phyloP scores from a whole-genome alignment of 2,888 invertebrate genomes.

The Uloborus plumipes region DNA sequence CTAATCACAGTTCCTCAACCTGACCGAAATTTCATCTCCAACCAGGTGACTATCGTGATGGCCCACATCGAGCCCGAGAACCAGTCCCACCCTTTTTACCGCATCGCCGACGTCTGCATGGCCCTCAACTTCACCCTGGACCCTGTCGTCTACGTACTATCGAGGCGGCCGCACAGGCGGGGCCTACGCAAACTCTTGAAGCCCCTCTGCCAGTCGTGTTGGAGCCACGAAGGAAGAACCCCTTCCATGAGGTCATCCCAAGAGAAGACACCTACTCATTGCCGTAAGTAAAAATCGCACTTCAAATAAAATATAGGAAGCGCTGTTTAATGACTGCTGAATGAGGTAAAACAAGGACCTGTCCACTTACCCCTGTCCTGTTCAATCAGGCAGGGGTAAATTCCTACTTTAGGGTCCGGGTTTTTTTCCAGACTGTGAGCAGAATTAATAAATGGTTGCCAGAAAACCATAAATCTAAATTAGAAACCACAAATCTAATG shows the following conservation, averaged over 20 bases:
- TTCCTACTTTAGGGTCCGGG: no score
- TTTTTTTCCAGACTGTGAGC: no score
- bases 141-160: constrained; percentile 74
- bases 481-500: no score
- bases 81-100: constrained; percentile 73
- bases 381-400: no score
- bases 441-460: no score
- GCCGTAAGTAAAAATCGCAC: constrained; percentile 44
- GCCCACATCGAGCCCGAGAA: constrained; percentile 73
- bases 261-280: constrained; percentile 42
- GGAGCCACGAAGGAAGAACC: constrained; percentile 17
- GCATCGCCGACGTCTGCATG: constrained; percentile 81
- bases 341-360: no score
- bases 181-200: constrained; percentile 41
- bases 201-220: constrained; percentile 54
- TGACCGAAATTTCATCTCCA: background rate
- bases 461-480: no score
- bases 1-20: no score
- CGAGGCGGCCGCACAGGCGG: constrained; percentile 49
- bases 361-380: no score
- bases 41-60: constrained; percentile 78
- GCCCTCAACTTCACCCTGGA: constrained; percentile 86
- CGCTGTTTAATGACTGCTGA: no score
- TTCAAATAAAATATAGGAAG: no score
- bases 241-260: constrained; percentile 48